A percentile compares a stretch with the other conserved stretches of the same genome.
phyloP scores from a whole-genome alignment of 2,797 vertebrate species.

The Macropus fuliginosus region DNA sequence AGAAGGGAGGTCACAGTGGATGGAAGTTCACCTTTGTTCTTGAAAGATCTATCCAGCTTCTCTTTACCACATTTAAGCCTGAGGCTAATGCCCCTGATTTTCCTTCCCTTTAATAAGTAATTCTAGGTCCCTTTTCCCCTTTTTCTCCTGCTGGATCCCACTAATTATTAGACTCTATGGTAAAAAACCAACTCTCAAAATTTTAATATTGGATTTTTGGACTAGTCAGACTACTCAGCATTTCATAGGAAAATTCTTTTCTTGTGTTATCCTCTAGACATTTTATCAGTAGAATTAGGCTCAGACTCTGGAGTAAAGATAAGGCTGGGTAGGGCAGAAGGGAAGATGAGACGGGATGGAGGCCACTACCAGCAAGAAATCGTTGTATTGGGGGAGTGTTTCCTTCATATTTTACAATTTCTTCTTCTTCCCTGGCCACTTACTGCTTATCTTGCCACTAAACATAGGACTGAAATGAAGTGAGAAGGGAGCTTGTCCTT shows the following conservation, averaged over 20 bases:
- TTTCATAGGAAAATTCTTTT: neutral
- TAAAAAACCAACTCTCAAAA: neutral
- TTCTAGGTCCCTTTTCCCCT: neutral
- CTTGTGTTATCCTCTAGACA: neutral
- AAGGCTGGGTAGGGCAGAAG: neutral
- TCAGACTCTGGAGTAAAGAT: neutral
- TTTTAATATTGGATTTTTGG: neutral
- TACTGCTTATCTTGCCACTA: neutral
- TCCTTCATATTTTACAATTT: neutral
- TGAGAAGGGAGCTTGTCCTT: neutral
- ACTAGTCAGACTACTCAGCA: neutral
- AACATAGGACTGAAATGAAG: neutral
- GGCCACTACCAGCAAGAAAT: neutral
- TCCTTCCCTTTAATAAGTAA: neutral
- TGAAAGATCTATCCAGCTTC: neutral
- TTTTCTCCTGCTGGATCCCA: neutral
- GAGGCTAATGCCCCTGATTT: neutral
- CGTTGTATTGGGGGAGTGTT: neutral
- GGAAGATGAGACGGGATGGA: neutral
- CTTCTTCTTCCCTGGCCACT: neutral
- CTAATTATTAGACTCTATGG: neutral
- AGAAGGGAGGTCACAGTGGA: neutral
- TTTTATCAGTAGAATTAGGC: neutral
- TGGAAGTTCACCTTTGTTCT: neutral
- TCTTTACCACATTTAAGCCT: neutral